Conservation (phyloP, 2,888 invertebrate genomes). For the Athetis lepigone region DNA sequence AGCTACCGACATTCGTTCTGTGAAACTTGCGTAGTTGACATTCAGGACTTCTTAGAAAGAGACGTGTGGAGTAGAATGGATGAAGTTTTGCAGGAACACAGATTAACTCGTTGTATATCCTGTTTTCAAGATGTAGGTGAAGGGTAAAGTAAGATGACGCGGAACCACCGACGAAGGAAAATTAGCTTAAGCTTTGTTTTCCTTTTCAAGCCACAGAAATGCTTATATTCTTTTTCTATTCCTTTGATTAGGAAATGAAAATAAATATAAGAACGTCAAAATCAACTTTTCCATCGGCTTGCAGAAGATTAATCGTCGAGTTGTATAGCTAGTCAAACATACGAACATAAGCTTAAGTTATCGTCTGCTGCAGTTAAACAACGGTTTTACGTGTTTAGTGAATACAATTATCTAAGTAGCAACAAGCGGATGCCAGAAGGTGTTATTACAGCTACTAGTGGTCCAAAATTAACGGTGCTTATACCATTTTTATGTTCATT, state of each 20-base stretch:
- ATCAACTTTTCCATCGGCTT: background rate
- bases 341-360: background rate
- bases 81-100: background rate
- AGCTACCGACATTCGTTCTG: background rate
- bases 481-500: conserved; percentile 24
- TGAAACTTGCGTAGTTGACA: background rate
- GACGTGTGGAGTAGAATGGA: background rate
- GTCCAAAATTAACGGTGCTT: conserved; percentile 41
- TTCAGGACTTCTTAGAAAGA: background rate
- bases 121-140: too few species aligned
- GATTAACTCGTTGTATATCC: too few species aligned
- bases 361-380: conserved; percentile 8
- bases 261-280: too few species aligned
- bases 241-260: too few species aligned
- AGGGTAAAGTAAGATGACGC: too few species aligned
- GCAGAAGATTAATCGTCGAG: background rate
- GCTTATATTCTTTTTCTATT: too few species aligned
- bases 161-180: too few species aligned
- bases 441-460: conserved; percentile 20
- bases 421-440: conserved; percentile 19
- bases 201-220: too few species aligned
- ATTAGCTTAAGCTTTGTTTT: too few species aligned
- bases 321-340: background rate
- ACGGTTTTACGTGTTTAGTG: conserved; percentile 24
- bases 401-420: conserved; percentile 33